Percentiles rank a stretch among this genome's conserved stretches.
Evolutionary conservation across 2,797 vertebrate genomes (phyloP).

Genomic region (Sphenodon punctatus): DNA sequence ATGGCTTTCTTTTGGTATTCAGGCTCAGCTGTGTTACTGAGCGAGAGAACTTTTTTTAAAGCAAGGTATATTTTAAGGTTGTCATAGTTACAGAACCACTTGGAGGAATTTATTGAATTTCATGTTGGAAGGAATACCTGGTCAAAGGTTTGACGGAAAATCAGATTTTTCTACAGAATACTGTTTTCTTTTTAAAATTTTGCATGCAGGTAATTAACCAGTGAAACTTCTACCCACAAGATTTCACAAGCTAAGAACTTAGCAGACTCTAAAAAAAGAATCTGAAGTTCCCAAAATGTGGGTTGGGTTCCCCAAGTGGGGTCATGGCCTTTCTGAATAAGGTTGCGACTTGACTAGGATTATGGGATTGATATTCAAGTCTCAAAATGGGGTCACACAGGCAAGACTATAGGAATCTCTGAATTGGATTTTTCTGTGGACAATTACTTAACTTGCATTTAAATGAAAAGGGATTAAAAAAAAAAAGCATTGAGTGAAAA

Average conservation of each 20-base stretch:
- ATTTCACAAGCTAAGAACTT: background rate
- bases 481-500: too few species aligned
- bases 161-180: background rate
- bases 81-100: constrained; percentile 23
- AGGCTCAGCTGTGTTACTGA: constrained; percentile 22
- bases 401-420: too few species aligned
- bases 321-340: too few species aligned
- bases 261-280: background rate
- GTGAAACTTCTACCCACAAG: background rate
- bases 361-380: too few species aligned
- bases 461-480: too few species aligned
- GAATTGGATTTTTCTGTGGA: too few species aligned
- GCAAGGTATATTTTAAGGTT: constrained; percentile 12
- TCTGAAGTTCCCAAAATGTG: too few species aligned
- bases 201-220: background rate
- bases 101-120: background rate
- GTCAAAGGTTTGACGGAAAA: background rate
- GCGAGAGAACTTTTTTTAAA: constrained; percentile 26
- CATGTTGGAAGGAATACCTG: background rate
- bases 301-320: too few species aligned
- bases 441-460: too few species aligned
- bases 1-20: background rate
- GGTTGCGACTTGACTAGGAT: too few species aligned
- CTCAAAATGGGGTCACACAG: too few species aligned
- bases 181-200: constrained; percentile 30